Evolutionary conservation across 2,113 vertebrate species (phyloP).

Genomic region (Gobio gobio): DNA sequence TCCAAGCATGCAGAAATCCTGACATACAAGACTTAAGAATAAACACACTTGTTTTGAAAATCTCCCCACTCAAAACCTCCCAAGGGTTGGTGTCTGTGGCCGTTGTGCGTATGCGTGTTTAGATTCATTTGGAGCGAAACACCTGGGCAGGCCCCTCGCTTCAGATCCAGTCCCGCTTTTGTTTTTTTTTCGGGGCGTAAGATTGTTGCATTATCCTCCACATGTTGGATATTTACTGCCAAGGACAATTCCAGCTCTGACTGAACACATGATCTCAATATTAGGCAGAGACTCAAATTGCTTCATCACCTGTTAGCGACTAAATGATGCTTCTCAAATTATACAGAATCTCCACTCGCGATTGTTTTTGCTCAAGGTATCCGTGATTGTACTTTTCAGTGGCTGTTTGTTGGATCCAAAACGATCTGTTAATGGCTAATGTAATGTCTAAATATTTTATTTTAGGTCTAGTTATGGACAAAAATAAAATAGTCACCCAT

Average conservation of each 20-base stretch:
- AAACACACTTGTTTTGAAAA: constrained; percentile 59
- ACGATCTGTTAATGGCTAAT: not conserved
- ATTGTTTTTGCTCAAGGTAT: not conserved
- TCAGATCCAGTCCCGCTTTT: constrained; percentile 13
- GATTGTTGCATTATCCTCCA: not conserved
- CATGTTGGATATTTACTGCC: constrained; percentile 11
- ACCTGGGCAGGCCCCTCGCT: constrained; percentile 13
- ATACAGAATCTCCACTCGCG: not conserved
- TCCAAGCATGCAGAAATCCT: constrained; percentile 26
- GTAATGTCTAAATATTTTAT: not conserved
- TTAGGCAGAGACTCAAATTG: not conserved
- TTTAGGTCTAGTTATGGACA: no score
- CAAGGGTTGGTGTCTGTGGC: constrained; percentile 23
- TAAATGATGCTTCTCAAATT: not conserved
- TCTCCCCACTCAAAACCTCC: constrained; percentile 23
- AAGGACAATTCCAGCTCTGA: constrained; percentile 14
- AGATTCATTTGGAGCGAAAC: constrained; percentile 5
- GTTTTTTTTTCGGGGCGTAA: constrained; percentile 5
- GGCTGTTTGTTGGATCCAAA: not conserved
- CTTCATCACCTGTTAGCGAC: not conserved
- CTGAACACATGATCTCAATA: not conserved
- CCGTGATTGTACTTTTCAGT: not conserved
- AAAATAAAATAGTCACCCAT: not conserved
- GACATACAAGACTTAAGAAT: constrained; percentile 41
- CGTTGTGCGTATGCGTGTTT: constrained; percentile 6